These are phyloP conservation scores for Buphagus erythrorhynchus DNA, from an alignment of 2,797 vertebrate species.

Conservation along the genomic window DNA sequence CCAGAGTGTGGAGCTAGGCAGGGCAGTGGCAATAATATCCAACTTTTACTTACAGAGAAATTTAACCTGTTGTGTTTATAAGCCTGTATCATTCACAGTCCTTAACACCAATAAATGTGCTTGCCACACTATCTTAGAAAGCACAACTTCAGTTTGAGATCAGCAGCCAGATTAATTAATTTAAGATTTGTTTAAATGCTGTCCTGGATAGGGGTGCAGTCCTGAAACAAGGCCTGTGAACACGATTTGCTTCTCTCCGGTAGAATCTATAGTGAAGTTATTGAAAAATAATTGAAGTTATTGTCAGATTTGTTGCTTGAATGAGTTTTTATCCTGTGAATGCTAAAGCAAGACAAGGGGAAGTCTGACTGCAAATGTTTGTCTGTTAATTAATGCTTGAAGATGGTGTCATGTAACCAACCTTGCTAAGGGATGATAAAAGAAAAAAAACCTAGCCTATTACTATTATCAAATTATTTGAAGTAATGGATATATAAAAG, in stretches of 20 bases:
- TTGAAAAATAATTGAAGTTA: neutral
- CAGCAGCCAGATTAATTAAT: neutral
- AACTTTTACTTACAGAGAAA: neutral
- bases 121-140: neutral
- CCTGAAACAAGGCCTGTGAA: neutral
- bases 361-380: neutral
- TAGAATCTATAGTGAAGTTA: neutral
- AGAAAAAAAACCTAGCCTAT: accelerated
- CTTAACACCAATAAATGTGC: neutral
- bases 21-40: neutral
- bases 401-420: neutral
- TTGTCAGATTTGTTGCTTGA: neutral
- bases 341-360: neutral
- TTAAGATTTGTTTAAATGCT: neutral
- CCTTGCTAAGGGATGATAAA: neutral
- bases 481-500: neutral
- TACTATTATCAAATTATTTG: neutral
- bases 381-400: neutral
- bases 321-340: neutral
- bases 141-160: neutral
- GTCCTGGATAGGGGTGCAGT: neutral
- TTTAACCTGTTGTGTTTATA: neutral
- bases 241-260: neutral
- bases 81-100: neutral
- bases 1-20: neutral